phyloP scores from a whole-genome alignment of 2,797 vertebrate genomes.

The Cygnus olor region DNA sequence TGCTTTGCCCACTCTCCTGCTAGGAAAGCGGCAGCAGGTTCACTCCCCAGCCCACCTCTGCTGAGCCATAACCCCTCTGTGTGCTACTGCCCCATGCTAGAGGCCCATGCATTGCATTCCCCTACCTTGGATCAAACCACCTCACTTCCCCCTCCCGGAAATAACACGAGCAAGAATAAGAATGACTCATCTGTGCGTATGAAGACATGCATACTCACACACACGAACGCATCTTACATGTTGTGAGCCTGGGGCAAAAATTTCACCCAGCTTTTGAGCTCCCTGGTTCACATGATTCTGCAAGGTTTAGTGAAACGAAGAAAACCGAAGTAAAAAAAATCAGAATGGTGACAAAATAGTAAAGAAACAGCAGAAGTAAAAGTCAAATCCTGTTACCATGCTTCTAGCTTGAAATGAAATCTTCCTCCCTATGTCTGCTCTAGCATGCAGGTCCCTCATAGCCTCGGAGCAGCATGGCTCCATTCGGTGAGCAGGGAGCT shows the following conservation, averaged over 20 bases:
- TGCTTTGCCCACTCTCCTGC: neutral
- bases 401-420: neutral
- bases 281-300: neutral
- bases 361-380: slow-evolving; percentile 14
- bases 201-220: slow-evolving; percentile 52
- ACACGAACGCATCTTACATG: neutral
- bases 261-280: slow-evolving; percentile 49
- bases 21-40: neutral
- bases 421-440: neutral
- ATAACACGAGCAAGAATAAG: slow-evolving; percentile 46
- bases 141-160: slow-evolving; percentile 63
- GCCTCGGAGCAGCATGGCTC: neutral
- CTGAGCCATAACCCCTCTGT: neutral
- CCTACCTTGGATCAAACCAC: slow-evolving; percentile 40
- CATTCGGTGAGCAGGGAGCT: neutral
- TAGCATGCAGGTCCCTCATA: neutral
- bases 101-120: slow-evolving; percentile 14
- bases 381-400: neutral
- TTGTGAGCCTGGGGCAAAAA: slow-evolving; percentile 9
- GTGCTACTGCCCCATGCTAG: neutral
- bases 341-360: neutral
- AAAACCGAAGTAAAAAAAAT: neutral
- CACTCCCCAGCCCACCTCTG: neutral
- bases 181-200: slow-evolving; percentile 63
- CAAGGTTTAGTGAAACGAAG: neutral